Evolutionary conservation across 1,140 invertebrate genomes (phyloP).

Genomic region (Epicauta chinensis): DNA sequence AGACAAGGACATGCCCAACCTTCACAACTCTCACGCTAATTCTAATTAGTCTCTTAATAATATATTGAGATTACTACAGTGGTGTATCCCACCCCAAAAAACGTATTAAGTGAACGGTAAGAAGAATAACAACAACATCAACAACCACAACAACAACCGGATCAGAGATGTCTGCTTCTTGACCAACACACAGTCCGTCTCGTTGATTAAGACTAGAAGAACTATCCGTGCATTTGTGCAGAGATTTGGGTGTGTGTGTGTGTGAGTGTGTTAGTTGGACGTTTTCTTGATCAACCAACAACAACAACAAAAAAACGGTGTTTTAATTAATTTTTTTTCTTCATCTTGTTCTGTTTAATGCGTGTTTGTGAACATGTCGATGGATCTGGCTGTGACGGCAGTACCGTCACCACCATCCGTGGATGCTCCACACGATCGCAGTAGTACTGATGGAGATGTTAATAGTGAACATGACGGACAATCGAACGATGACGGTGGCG

Average conservation of each 20-base stretch:
- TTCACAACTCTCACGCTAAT: too few relatives aligned
- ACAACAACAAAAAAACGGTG: neutral
- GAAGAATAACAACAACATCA: conserved; percentile 8
- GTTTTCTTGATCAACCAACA: neutral
- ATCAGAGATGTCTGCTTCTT: conserved; percentile 17
- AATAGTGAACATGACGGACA: neutral
- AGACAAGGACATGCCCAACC: too few relatives aligned
- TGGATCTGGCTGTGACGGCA: neutral
- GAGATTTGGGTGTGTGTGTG: neutral
- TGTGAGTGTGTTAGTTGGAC: neutral
- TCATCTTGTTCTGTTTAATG: conserved; percentile 1
- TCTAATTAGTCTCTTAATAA: too few relatives aligned
- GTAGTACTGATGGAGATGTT: neutral
- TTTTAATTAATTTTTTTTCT: neutral
- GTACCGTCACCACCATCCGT: conserved; percentile 6
- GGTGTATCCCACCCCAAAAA: conserved; percentile 22
- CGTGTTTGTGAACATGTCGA: conserved; percentile 15
- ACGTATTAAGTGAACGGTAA: conserved; percentile 22
- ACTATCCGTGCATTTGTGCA: conserved; percentile 19
- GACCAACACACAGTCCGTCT: conserved; percentile 27
- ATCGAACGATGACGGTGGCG: conserved; percentile 9
- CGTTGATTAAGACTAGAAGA: conserved; percentile 30
- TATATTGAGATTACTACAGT: neutral
- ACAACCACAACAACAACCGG: too few relatives aligned
- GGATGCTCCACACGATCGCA: conserved; percentile 2